Conservation (phyloP, 23 tunicate species). For the Trididemnum clinides region DNA sequence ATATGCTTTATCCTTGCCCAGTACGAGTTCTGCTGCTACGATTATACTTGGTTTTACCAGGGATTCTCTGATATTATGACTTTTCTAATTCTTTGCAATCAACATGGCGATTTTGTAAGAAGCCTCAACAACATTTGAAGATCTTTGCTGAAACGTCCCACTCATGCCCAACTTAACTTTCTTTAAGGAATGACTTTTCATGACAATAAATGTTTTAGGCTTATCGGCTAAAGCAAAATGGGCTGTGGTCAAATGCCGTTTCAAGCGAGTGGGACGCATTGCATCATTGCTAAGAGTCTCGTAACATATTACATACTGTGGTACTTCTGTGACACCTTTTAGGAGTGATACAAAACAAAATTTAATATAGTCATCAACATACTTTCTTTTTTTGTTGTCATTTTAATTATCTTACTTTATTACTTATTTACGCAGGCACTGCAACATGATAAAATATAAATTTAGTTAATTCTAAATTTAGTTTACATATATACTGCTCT, state of each 20-base stretch:
- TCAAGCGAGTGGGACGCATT: too few relatives aligned
- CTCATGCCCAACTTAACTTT: constrained; percentile 3
- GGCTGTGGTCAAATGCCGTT: too few relatives aligned
- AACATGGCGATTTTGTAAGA: neutral
- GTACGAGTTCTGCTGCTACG: too few relatives aligned
- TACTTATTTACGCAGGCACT: too few relatives aligned
- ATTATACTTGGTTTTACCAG: too few relatives aligned
- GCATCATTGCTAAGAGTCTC: neutral
- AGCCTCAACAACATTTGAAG: neutral
- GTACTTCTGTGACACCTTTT: neutral
- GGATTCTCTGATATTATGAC: too few relatives aligned
- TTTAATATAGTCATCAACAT: neutral
- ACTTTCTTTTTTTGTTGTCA: neutral
- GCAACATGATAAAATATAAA: neutral
- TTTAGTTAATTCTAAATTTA: neutral
- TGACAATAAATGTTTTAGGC: neutral
- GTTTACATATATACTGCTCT: neutral
- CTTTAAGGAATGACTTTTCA: constrained; percentile 5
- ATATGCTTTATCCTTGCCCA: too few relatives aligned
- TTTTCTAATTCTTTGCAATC: neutral
- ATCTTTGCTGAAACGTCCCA: constrained; percentile 3
- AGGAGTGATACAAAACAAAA: too few relatives aligned
- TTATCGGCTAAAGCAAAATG: neutral
- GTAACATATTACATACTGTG: neutral
- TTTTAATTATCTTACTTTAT: neutral